phyloP scores from a whole-genome alignment of 2,888 invertebrate genomes.

The Drosophila mulleri region DNA sequence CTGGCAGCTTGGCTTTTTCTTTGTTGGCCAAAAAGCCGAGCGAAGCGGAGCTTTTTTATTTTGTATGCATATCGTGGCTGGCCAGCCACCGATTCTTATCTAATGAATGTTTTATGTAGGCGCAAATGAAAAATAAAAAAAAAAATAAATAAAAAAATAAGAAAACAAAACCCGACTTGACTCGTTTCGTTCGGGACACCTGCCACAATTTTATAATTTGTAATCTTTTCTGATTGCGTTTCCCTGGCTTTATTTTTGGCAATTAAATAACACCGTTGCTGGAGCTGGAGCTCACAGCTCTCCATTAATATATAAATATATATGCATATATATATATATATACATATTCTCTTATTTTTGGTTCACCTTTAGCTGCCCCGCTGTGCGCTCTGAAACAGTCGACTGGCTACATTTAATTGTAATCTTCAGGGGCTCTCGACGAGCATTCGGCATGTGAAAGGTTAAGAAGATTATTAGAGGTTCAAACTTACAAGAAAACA shows the following conservation, averaged over 20 bases:
- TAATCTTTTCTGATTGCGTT: conserved; percentile 35
- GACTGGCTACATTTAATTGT: conserved; percentile 70
- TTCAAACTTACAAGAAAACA: conserved; percentile 21
- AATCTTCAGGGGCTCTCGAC: conserved; percentile 70
- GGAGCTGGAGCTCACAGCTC: conserved; percentile 10
- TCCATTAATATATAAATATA: not conserved
- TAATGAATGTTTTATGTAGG: conserved; percentile 48
- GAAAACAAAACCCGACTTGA: conserved; percentile 2
- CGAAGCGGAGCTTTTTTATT: conserved; percentile 15
- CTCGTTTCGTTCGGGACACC: conserved; percentile 41
- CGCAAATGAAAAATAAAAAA: conserved; percentile 5
- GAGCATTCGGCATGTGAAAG: conserved; percentile 46
- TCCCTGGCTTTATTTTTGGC: conserved; percentile 30
- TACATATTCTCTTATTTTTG: conserved; percentile 8
- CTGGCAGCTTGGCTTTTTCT: conserved; percentile 14
- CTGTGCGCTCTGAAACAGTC: conserved; percentile 57
- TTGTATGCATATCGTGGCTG: conserved; percentile 40
- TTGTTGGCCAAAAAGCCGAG: conserved; percentile 6
- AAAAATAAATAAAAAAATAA: not conserved
- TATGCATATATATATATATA: conserved; percentile 1
- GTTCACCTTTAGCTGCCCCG: conserved; percentile 57
- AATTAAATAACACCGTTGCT: conserved; percentile 48
- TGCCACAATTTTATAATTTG: conserved; percentile 41
- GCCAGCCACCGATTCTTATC: conserved; percentile 43
- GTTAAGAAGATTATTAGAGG: conserved; percentile 45